phyloP scores from a whole-genome alignment of 2,113 vertebrate genomes.

The Pitta sordida region DNA sequence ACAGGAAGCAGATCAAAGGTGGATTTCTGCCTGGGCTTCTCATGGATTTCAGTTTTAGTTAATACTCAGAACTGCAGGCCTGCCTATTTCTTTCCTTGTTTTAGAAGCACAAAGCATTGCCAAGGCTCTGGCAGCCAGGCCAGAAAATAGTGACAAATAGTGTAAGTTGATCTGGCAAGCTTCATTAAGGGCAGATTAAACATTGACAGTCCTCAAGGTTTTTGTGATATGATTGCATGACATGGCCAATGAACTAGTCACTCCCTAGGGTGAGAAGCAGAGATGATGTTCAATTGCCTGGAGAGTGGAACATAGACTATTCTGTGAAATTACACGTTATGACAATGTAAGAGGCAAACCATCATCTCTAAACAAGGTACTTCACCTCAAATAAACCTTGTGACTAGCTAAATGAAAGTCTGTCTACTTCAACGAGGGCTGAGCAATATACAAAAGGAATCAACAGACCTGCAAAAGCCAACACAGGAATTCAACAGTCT shows the following conservation, averaged over 20 bases:
- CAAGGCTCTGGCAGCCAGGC: not conserved
- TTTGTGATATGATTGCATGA: conserved; percentile 50
- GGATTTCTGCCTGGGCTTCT: conserved; percentile 9
- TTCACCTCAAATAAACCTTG: not conserved
- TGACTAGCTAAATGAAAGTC: not conserved
- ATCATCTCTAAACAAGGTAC: not conserved
- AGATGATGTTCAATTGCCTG: not conserved
- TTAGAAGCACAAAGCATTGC: conserved; percentile 2
- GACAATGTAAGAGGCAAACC: not conserved
- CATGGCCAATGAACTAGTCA: conserved; percentile 14
- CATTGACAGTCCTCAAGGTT: conserved; percentile 39
- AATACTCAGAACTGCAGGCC: not conserved
- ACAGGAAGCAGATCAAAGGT: conserved; percentile 25
- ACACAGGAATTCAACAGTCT: not conserved
- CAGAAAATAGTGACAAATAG: conserved; percentile 49
- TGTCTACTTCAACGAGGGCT: not conserved
- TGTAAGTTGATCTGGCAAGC: conserved; percentile 20
- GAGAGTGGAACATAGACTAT: not conserved
- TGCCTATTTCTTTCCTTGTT: not conserved
- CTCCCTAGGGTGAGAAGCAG: conserved; percentile 11
- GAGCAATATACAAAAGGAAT: not conserved
- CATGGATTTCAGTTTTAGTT: conserved; percentile 22
- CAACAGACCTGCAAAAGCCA: not conserved
- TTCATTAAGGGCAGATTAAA: conserved; percentile 57
- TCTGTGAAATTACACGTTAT: not conserved